Conservation (phyloP, 2,113 vertebrate species). For the Excalfactoria chinensis region DNA sequence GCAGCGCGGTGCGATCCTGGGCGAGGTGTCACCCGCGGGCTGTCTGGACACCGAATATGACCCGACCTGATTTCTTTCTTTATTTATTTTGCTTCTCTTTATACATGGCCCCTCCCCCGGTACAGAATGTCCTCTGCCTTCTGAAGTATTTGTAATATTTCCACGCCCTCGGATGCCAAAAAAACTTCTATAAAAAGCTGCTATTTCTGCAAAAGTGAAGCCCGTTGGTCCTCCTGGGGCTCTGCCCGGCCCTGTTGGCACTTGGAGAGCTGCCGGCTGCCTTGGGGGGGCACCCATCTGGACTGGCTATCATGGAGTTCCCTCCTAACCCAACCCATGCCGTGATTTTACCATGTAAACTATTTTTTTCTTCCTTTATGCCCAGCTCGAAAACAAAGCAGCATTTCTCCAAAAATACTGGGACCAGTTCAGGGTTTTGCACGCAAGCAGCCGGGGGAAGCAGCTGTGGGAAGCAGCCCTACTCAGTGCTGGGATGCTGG, state of each 20-base stretch:
- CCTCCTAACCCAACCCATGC: no score
- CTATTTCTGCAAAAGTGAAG: neutral
- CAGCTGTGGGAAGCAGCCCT: neutral
- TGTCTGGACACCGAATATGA: neutral
- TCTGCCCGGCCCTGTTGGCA: neutral
- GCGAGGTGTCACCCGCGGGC: neutral
- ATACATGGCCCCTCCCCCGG: neutral
- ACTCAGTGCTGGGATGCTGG: accelerated
- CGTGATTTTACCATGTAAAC: neutral
- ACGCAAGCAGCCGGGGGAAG: neutral
- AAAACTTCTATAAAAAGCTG: slow-evolving; percentile 58
- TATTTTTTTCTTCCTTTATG: neutral
- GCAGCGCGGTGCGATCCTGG: neutral
- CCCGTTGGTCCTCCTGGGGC: neutral
- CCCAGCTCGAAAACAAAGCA: neutral
- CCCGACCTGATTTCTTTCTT: neutral
- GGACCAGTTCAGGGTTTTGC: neutral
- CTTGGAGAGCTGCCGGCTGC: no score
- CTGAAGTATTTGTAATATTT: slow-evolving; percentile 68
- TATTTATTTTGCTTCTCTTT: neutral
- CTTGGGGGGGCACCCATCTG: neutral
- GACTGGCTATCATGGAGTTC: no score
- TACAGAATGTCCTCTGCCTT: slow-evolving; percentile 69
- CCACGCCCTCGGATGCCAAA: slow-evolving; percentile 27
- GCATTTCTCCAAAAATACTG: neutral